Evolutionary conservation across 2,113 vertebrate genomes (phyloP).

Genomic region (Litocranius walleri): DNA sequence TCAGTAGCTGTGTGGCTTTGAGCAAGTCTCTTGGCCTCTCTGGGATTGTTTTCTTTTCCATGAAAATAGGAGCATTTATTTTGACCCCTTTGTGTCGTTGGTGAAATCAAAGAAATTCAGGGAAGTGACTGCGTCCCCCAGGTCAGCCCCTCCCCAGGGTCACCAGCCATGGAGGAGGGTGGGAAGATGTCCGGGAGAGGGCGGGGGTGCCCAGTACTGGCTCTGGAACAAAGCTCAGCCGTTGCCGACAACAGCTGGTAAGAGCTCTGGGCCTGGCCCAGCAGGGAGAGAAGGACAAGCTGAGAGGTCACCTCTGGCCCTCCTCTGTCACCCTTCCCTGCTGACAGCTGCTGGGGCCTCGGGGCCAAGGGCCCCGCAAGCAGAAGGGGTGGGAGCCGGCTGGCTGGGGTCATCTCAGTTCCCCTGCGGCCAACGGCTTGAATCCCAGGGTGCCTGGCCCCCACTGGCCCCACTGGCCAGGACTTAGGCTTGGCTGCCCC

Average conservation of each 20-base stretch:
- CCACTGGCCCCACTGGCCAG: not conserved
- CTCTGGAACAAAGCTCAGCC: conserved; percentile 15
- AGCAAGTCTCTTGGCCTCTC: conserved; percentile 25
- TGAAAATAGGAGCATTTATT: not conserved
- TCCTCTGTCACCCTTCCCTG: conserved; percentile 42
- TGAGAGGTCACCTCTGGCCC: conserved; percentile 63
- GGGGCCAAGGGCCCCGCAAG: not conserved
- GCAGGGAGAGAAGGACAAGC: not conserved
- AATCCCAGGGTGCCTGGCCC: not conserved
- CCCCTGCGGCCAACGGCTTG: not conserved
- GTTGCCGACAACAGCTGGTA: conserved; percentile 40
- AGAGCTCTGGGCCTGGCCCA: not conserved
- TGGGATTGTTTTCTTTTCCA: not conserved
- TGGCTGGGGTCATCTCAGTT: conserved; percentile 39
- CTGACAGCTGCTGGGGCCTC: conserved; percentile 57
- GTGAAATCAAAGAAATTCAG: conserved; percentile 37
- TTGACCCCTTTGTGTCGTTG: not conserved
- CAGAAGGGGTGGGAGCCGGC: not conserved
- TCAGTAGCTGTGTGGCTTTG: not conserved
- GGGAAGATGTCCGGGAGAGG: not conserved
- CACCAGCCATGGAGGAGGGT: not conserved
- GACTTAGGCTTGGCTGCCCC: not conserved
- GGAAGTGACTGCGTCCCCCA: not conserved
- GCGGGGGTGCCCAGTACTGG: not conserved
- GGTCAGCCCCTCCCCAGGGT: not conserved